phyloP scores from a whole-genome alignment of 2,113 vertebrate genomes.

The Accipiter cooperii region DNA sequence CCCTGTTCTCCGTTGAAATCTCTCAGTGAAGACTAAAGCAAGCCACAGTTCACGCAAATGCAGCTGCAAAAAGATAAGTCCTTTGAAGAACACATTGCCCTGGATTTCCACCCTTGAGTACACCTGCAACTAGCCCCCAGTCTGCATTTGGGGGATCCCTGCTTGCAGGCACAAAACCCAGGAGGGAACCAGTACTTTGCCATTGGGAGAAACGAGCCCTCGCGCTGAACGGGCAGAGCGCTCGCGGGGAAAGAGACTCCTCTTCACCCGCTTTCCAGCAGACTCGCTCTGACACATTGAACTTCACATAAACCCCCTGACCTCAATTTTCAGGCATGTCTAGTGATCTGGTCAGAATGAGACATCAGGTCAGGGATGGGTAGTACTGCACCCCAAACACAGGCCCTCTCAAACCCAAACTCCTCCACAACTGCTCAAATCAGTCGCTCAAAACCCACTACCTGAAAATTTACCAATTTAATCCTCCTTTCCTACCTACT shows the following conservation, averaged over 20 bases:
- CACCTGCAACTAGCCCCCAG: fast-evolving
- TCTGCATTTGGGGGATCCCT: background rate
- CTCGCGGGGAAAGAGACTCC: background rate
- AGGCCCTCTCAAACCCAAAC: background rate
- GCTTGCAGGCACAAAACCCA: background rate
- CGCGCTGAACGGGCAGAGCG: background rate
- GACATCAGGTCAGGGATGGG: background rate
- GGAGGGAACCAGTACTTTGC: background rate
- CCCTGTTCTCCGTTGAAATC: background rate
- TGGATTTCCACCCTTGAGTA: background rate
- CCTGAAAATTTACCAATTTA: fast-evolving
- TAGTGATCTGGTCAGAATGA: background rate
- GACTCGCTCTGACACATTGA: background rate
- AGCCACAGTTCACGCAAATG: background rate
- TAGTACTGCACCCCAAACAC: background rate
- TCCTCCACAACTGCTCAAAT: background rate
- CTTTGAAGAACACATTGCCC: background rate
- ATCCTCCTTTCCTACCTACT: background rate
- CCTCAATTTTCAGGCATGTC: background rate
- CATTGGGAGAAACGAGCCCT: background rate
- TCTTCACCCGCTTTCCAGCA: background rate
- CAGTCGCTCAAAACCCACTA: background rate
- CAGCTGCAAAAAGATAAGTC: background rate
- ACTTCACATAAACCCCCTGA: background rate
- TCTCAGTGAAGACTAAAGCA: background rate